phyloP scores from a whole-genome alignment of 2,797 vertebrate species.

The Centropyge bicolor region DNA sequence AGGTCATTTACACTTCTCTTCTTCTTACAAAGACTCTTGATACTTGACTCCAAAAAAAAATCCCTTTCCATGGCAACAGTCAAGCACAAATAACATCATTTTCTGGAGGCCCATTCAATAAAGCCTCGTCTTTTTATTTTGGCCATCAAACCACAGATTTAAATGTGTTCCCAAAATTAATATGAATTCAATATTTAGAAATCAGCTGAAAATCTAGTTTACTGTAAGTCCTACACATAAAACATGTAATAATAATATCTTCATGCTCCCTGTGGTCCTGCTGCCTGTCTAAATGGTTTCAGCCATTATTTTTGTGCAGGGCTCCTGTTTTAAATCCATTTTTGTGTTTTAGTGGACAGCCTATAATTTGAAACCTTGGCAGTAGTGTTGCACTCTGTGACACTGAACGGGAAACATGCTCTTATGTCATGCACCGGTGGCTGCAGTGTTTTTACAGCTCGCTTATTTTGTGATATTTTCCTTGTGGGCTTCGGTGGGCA shows the following conservation, averaged over 20 bases:
- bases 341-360: not conserved
- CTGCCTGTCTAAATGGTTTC: not conserved
- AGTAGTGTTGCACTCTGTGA: not conserved
- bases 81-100: not conserved
- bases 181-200: not conserved
- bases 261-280: not conserved
- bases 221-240: not conserved
- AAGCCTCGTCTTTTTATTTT: not conserved
- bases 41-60: not conserved
- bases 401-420: not conserved
- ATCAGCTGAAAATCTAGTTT: not conserved
- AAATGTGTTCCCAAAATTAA: not conserved
- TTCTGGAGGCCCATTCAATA: not conserved
- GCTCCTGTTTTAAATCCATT: not conserved
- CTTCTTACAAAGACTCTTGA: not conserved
- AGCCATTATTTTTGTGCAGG: not conserved
- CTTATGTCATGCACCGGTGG: not conserved
- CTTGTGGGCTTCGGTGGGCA: not conserved
- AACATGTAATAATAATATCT: not conserved
- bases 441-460: not conserved
- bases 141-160: not conserved
- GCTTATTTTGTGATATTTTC: not conserved
- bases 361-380: not conserved
- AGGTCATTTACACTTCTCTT: constrained; percentile 14
- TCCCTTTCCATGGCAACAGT: constrained; percentile 51